Evolutionary conservation across 2,888 invertebrate genomes (phyloP), one percentile per base, ranked within the genome.

Genomic region (Rhingia campestris): DNA sequence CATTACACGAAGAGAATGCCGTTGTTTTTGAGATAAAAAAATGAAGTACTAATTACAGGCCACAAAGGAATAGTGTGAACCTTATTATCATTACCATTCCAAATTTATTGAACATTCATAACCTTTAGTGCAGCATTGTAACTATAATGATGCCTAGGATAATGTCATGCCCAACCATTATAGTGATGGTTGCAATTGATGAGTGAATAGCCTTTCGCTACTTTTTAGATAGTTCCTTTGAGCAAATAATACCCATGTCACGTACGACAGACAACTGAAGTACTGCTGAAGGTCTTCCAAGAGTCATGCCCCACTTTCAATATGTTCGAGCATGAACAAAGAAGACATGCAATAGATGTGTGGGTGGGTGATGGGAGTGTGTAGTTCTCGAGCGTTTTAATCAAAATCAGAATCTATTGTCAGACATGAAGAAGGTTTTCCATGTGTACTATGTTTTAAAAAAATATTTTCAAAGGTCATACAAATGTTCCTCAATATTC

Each of bases 271-370:
- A 14, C 35, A 67, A 67, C 32, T 67, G 66, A 75, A 75, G 67
- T 58, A 67, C 67, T 53, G 37, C 30, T 9, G 37, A 75, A 75
- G 58, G 76, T 61, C 47, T 69, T 43, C 22, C 22, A 30, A 22
- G 22, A 45, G n/a, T 12, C 37, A 37, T 76, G 76, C 35, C 54
- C 76, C 61, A 76, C 54, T 61, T 76, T 67, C 53, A 47, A 61
- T 4, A 54, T 59, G 37, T 66, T 66, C 47, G 61, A 61, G 33
- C 14, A 54, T 49, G 47, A 14, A 64, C 30, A 58, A 35, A 59
- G 35, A 61, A 56, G 49, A 58, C 69, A 58, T 69, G 49, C n/a
- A 39, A 47, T 14, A 53, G n/a, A 67, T 22, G 37, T 37, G 37
- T 43, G 37, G 33, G 51, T n/a, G 33, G 35, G 35, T 54, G 35